Conservation (phyloP, 1,140 invertebrate genomes). For the Oedothorax gibbosus region DNA sequence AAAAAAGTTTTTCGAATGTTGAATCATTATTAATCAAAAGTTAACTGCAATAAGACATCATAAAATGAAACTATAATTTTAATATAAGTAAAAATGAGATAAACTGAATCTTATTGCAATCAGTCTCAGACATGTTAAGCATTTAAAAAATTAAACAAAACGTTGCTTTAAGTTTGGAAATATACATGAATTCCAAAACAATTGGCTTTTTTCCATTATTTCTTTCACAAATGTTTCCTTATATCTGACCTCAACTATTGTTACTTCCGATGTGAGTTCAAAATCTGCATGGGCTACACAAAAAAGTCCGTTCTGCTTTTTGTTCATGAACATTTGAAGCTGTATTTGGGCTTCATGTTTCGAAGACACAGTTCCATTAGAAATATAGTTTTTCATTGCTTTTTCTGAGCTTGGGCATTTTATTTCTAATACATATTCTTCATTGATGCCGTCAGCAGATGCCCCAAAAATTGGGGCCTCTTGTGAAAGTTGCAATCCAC, state of each 20-base stretch:
- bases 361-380: background rate
- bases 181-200: background rate
- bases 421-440: background rate
- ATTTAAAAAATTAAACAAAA: conserved; percentile 1
- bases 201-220: background rate
- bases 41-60: background rate
- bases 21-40: background rate
- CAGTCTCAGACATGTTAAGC: no score
- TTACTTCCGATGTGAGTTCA: background rate
- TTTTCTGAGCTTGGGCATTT: background rate
- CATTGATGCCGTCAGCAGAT: background rate
- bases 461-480: background rate
- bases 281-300: background rate
- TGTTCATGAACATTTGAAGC: background rate
- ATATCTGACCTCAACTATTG: no score
- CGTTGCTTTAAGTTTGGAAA: no score
- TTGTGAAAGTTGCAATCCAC: background rate
- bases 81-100: background rate
- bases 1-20: background rate
- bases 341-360: background rate
- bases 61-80: background rate
- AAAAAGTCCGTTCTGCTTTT: background rate
- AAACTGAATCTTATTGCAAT: no score
- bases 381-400: background rate
- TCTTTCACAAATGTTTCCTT: background rate